Evolutionary conservation across 2,797 vertebrate species (phyloP).

Genomic region (Coilia nasus): DNA sequence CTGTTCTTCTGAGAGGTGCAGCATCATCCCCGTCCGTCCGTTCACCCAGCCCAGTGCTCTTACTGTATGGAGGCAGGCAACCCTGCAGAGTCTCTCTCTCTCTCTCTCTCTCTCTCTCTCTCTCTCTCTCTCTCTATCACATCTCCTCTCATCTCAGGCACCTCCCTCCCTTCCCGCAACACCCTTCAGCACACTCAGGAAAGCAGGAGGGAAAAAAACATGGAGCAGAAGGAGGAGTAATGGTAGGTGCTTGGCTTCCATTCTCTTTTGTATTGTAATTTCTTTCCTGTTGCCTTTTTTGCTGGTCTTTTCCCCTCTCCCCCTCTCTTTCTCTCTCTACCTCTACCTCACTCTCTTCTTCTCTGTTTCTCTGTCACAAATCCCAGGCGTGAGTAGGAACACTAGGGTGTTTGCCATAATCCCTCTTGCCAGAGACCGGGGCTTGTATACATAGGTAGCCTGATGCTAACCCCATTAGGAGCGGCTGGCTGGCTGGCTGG

Average conservation of each 20-base stretch:
- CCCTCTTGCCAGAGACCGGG: constrained; percentile 40
- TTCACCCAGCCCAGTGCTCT: constrained; percentile 76
- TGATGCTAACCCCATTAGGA: constrained; percentile 44
- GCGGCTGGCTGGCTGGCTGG: not conserved
- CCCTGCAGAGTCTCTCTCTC: constrained; percentile 88
- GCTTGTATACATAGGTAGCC: constrained; percentile 54
- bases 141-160: constrained; percentile 66
- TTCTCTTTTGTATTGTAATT: constrained; percentile 25
- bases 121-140: constrained; percentile 6
- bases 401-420: constrained; percentile 59
- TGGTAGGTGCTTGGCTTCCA: constrained; percentile 75
- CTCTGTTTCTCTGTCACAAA: constrained; percentile 31
- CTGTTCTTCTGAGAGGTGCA: constrained; percentile 88
- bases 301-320: constrained; percentile 9
- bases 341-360: not conserved
- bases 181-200: constrained; percentile 73
- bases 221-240: constrained; percentile 73
- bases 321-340: not conserved
- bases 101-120: constrained; percentile 19
- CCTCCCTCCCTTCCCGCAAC: constrained; percentile 81
- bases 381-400: constrained; percentile 35
- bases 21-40: constrained; percentile 75
- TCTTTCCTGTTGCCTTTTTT: not conserved
- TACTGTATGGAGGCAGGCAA: constrained; percentile 77
- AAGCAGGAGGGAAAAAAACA: constrained; percentile 67